Evolutionary conservation across 2,888 invertebrate species (phyloP), one percentile per base, ranked within the genome.

Genomic region (Tachystola acroxantha): DNA sequence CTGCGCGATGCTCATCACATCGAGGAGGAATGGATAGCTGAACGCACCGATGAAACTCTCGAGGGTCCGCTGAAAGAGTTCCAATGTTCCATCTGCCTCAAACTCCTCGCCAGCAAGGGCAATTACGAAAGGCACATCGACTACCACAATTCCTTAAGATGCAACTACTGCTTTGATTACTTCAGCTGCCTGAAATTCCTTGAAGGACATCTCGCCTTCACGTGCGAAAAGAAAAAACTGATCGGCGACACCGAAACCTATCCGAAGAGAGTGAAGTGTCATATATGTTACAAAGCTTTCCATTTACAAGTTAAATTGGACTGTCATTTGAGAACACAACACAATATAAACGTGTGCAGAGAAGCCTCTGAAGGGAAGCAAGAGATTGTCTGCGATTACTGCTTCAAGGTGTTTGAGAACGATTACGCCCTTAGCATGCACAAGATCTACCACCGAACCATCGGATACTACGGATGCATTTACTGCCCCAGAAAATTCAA

Each of bases 401-500:
- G 88, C 53, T 88, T 88, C 43, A 68, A 68, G 43, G 74, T 79
- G 5, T 88, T 86, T 43, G 80, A 81, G 46, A 85, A 82, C 40
- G 78, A 82, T 34, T 70, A 78, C 35, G 76, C 82, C 2, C 54
- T 88, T 20, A 57, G 53, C 16, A 67, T 59, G 1, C 88, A 88
- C 43, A 81, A 78, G 47, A 50, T 79, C n/a, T 82, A 82, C 45
- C 88, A 88, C 39, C 74, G 87, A 10, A 77, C 81, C 1, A 26
- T 81, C 13, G 80, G 80, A 4, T 82, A 65, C 49, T 85, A 67
- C 39, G 87, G 88, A 1, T 89, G 89, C 50, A 60, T 76, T 9
- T 82, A 88, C 47, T 89, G 89, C 48, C 70, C 69, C 28, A 75
- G 76, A 36, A 88, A 88, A 50, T 89, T 89, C 54, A 81, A 76